Conservation (phyloP, 1,140 invertebrate genomes). For the Scaptomyza montana region DNA sequence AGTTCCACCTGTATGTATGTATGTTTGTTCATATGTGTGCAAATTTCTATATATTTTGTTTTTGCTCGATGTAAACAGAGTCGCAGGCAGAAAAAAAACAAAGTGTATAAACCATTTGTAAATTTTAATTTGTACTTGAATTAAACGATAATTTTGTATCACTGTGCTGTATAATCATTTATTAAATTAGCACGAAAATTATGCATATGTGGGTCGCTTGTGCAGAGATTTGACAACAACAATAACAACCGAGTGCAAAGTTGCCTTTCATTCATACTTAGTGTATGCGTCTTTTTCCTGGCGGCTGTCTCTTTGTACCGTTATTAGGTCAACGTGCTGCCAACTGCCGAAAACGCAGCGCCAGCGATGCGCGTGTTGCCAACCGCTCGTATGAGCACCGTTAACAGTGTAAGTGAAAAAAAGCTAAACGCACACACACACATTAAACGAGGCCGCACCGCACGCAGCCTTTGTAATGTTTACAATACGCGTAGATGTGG, state of each 20-base stretch:
- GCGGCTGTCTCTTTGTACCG: constrained; percentile 48
- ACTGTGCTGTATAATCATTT: constrained; percentile 16
- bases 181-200: constrained; percentile 38
- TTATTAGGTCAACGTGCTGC: constrained; percentile 78
- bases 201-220: constrained; percentile 57
- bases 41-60: background rate
- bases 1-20: too few relatives aligned
- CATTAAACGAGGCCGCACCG: constrained; percentile 68
- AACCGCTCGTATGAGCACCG: constrained; percentile 41
- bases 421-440: constrained; percentile 37
- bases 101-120: constrained; percentile 28
- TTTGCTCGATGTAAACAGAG: constrained; percentile 55
- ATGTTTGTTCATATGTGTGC: too few relatives aligned
- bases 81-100: constrained; percentile 53
- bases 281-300: constrained; percentile 8
- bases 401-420: constrained; percentile 64
- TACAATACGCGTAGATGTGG: constrained; percentile 49
- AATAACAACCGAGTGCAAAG: constrained; percentile 45
- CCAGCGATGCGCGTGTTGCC: constrained; percentile 29
- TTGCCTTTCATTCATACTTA: constrained; percentile 67
- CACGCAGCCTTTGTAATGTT: constrained; percentile 70
- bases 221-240: constrained; percentile 61
- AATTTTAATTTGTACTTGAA: background rate
- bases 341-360: constrained; percentile 56
- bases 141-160: constrained; percentile 23